Conservation (phyloP, 1,140 invertebrate genomes). For the Lamellibrachia luymesi region DNA sequence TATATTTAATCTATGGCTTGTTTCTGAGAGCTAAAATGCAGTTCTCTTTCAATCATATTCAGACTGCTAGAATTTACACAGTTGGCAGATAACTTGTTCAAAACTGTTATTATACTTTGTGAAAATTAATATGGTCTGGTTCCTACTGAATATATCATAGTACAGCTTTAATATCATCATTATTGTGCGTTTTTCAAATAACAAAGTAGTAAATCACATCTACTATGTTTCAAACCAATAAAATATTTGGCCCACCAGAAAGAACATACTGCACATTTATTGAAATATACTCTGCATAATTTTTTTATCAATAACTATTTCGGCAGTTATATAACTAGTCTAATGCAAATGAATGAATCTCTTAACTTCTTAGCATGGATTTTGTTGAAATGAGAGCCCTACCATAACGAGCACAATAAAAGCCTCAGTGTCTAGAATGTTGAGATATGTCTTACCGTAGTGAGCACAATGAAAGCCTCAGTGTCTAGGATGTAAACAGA, state of each 20-base stretch:
- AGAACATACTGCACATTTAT: background rate
- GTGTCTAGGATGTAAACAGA: constrained; percentile 83
- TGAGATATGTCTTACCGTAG: constrained; percentile 65
- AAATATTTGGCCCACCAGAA: background rate
- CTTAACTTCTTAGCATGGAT: background rate
- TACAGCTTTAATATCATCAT: no score
- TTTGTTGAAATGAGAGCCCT: constrained; percentile 27
- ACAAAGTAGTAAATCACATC: no score
- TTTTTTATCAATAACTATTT: no score
- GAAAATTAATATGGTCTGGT: background rate
- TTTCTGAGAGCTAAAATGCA: no score
- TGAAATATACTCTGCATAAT: no score
- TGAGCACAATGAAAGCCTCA: constrained; percentile 75
- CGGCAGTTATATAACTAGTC: no score
- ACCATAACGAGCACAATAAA: constrained; percentile 70
- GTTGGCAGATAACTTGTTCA: constrained; percentile 56
- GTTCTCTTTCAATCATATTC: no score
- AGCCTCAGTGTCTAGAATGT: constrained; percentile 84
- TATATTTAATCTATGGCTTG: no score
- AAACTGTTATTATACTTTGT: background rate
- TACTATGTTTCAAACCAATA: background rate
- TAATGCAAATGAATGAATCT: constrained; percentile 12
- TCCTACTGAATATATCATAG: no score
- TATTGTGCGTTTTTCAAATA: no score
- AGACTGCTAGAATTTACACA: constrained; percentile 58